Evolutionary conservation across 2,888 invertebrate species (phyloP).

Genomic region (Pyrrhosoma nymphula): DNA sequence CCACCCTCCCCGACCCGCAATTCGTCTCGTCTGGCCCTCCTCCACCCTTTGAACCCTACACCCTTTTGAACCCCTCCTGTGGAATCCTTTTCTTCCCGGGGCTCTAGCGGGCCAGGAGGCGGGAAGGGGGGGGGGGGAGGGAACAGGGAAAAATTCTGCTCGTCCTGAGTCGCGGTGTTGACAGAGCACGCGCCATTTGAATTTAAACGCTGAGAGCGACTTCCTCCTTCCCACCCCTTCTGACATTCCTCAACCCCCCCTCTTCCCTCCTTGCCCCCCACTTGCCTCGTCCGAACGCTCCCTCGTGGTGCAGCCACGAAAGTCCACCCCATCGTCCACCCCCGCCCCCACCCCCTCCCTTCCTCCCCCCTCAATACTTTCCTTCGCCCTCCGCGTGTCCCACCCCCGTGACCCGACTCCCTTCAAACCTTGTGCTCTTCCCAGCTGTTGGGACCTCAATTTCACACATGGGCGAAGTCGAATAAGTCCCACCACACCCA

Average conservation of each 20-base stretch:
- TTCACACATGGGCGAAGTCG: conserved; percentile 59
- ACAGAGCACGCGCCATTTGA: conserved; percentile 63
- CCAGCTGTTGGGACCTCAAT: conserved; percentile 55
- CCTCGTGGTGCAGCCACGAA: neutral
- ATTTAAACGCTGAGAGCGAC: conserved; percentile 45
- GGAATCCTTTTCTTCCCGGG: neutral
- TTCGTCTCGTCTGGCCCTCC: too few species aligned
- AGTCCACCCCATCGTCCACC: neutral
- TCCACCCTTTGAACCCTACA: too few species aligned
- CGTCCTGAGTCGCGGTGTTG: conserved; percentile 41
- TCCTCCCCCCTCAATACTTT: neutral
- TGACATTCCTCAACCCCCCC: neutral
- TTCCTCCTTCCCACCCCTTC: neutral
- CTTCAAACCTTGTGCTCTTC: neutral
- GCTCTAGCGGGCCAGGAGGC: neutral
- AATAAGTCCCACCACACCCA: conserved; percentile 43
- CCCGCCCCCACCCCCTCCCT: neutral
- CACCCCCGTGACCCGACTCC: neutral
- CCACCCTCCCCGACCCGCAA: too few species aligned
- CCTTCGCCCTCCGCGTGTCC: neutral
- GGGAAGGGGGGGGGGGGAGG: neutral
- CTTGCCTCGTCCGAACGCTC: neutral
- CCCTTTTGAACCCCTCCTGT: too few species aligned
- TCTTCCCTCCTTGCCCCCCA: neutral
- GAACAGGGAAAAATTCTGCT: neutral